Evolutionary conservation across 2,888 invertebrate genomes (phyloP), one percentile per base, ranked within the genome.

Genomic region (Phaedon cochleariae): DNA sequence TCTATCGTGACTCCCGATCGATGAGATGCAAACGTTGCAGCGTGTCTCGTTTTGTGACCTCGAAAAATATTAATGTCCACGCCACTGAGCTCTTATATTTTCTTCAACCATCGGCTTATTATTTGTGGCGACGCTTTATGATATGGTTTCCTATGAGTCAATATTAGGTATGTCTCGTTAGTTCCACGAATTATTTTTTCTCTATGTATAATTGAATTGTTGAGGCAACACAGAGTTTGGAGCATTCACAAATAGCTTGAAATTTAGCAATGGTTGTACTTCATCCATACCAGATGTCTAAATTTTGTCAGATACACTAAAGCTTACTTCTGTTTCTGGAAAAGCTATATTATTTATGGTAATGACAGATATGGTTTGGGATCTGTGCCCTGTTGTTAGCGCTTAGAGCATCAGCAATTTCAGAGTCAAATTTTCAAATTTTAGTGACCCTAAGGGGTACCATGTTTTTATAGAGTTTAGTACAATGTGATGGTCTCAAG

Each of bases 101-200:
- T 12, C 46, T 67, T 70, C 3, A 70, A 22, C 70, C 67, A 69
- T 26, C 60, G 52, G 48, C 67, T 67, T 2, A 70, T 20, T 1
- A 63, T 69, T 48, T 69, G 70, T 2, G 64, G 31, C 4, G 69
- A 26, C 5, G 64, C 70, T n/a, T 61, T 51, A 21, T 55, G 63
- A 48, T 48, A 12, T 37, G 69, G 64, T 17, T 51, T 67, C 59
- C 65, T 69, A 45, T 59, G 60, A 5, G 69, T 71, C 34, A 68
- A 37, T 9, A 68, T 46, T 48, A 62, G 15, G 20, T 29, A 31
- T 12, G 6, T 48, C 12, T 49, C 49, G 4, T 20, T 49, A 5
- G 9, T n/a, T 12, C 21, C 5, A 49, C 49, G 49, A 22, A 49
- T 2, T 20, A 21, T 22, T 49, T 49, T 21, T 49, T 6, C n/a